Evolutionary conservation across 2,888 invertebrate species (phyloP).

Genomic region (Cantharis rufa): DNA sequence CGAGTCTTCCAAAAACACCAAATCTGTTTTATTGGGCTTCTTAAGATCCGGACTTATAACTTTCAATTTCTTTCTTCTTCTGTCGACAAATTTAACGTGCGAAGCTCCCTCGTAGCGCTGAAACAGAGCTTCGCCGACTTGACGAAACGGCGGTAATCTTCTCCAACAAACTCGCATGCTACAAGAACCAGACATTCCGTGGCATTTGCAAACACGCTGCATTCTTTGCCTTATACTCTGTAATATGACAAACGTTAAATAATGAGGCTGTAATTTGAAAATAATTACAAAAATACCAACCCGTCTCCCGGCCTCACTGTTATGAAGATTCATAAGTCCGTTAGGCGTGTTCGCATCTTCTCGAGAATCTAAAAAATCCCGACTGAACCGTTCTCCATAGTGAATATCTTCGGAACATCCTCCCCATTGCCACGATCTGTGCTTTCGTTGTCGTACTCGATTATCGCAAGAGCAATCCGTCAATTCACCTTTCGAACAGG

Average conservation of each 20-base stretch:
- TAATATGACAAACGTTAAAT: constrained; percentile 21
- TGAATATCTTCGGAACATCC: constrained; percentile 91
- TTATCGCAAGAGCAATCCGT: constrained; percentile 89
- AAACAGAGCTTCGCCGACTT: constrained; percentile 77
- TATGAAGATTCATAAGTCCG: constrained; percentile 88
- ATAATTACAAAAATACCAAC: constrained; percentile 56
- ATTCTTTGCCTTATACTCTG: constrained; percentile 75
- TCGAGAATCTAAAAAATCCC: constrained; percentile 82
- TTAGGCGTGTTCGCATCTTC: constrained; percentile 74
- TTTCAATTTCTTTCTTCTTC: constrained; percentile 68
- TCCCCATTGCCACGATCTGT: constrained; percentile 88
- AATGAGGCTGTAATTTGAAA: constrained; percentile 6
- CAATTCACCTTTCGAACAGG: constrained; percentile 84
- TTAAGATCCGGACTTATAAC: constrained; percentile 78
- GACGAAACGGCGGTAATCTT: constrained; percentile 74
- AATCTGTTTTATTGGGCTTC: constrained; percentile 86
- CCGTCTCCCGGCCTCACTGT: constrained; percentile 89
- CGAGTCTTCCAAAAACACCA: constrained; percentile 87
- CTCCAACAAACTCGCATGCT: constrained; percentile 91
- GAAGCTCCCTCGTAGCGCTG: constrained; percentile 87
- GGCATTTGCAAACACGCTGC: constrained; percentile 90
- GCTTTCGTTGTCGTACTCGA: constrained; percentile 69
- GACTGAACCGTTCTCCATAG: constrained; percentile 83
- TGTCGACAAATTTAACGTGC: constrained; percentile 74
- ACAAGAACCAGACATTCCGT: constrained; percentile 92